These are phyloP conservation scores for Xyrichtys novacula DNA, from an alignment of 2,797 vertebrate species.

Conservation along the genomic window DNA sequence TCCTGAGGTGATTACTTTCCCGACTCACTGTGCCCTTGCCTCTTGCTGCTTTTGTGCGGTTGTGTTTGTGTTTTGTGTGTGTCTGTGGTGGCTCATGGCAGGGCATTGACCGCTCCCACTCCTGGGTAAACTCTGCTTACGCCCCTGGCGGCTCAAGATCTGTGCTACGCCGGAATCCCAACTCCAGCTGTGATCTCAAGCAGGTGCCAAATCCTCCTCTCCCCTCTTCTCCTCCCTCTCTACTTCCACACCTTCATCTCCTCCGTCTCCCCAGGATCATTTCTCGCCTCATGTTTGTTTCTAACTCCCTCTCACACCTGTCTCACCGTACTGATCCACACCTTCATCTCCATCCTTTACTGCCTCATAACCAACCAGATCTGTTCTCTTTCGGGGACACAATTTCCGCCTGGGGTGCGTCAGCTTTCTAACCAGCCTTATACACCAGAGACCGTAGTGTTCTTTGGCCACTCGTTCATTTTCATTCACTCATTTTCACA, in stretches of 20 bases:
- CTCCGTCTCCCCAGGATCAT: slow-evolving; percentile 41
- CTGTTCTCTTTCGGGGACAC: slow-evolving; percentile 33
- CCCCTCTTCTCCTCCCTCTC: slow-evolving; percentile 4
- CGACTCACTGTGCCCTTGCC: slow-evolving; percentile 61
- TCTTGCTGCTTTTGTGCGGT: slow-evolving; percentile 63
- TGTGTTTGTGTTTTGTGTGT: slow-evolving; percentile 74
- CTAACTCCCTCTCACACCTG: slow-evolving; percentile 27
- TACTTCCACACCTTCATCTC: slow-evolving; percentile 28
- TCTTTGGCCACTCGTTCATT: slow-evolving; percentile 52
- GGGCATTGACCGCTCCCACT: slow-evolving; percentile 96
- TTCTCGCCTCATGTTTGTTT: slow-evolving; percentile 35
- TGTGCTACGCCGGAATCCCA: slow-evolving; percentile 91
- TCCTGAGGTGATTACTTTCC: slow-evolving; percentile 54
- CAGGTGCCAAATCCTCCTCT: slow-evolving; percentile 87
- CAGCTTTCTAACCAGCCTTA: slow-evolving; percentile 33
- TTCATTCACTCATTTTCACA: slow-evolving; percentile 68
- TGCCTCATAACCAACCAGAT: slow-evolving; percentile 28
- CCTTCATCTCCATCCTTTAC: slow-evolving; percentile 35
- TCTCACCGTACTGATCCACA: slow-evolving; percentile 29
- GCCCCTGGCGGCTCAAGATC: slow-evolving; percentile 94
- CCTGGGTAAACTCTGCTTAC: slow-evolving; percentile 97
- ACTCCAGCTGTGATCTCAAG: slow-evolving; percentile 93
- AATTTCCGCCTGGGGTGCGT: slow-evolving; percentile 40
- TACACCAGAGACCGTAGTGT: slow-evolving; percentile 41
- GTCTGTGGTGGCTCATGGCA: slow-evolving; percentile 82